Evolutionary conservation across 37 sponge, comb jelly and placozoan genomes (phyloP), one percentile per base, ranked within the genome.

Genomic region (Diacarnus erythraeanus): DNA sequence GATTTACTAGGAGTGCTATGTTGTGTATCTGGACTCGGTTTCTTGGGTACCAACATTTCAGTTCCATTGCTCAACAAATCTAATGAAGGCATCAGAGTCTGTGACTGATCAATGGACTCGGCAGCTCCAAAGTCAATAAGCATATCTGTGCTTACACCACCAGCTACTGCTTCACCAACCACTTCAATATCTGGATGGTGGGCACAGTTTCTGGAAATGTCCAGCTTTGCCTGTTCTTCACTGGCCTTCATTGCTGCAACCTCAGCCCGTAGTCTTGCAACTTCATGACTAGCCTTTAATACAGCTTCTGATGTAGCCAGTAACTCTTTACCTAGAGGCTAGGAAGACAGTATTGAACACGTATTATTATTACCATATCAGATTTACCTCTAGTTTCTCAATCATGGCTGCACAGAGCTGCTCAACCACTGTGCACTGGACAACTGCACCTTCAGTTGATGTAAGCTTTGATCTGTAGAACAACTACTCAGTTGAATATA

Each of bases 381-480:
- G 66, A 3, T 33, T n/a, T 22, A 71, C 72, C 42, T 44, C 10
- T 71, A 71, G 26, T 21, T 37, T 42, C 25, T n/a, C 12, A 15
- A 44, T n/a, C 47, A 71, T 35, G 22, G 42, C 43, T 29, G 72
- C 42, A 44, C 42, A 71, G 10, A 44, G 44, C 2, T 21, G 29
- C 72, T 42, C 42, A 3, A 71, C 25, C 10, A 5, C 27, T 9
- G 1, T 3, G 22, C 25, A 44, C 35, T 42, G 42, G n/a, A 40
- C 12, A 18, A 42, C 6, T 8, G 6, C 47, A 2, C 26, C 72
- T 26, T n/a, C 47, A n/a, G 25, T 37, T 4, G 41, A 17, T 8
- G 35, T 34, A 71, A 71, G 26, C 72, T 71, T 37, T 71, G 72
- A 21, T 34, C 72, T 44, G 4, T 44, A 4, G 18, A 71, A n/a